These are phyloP conservation scores for Pterocles orientalis DNA, from an alignment of 2,113 vertebrate species.

Conservation along the genomic window DNA sequence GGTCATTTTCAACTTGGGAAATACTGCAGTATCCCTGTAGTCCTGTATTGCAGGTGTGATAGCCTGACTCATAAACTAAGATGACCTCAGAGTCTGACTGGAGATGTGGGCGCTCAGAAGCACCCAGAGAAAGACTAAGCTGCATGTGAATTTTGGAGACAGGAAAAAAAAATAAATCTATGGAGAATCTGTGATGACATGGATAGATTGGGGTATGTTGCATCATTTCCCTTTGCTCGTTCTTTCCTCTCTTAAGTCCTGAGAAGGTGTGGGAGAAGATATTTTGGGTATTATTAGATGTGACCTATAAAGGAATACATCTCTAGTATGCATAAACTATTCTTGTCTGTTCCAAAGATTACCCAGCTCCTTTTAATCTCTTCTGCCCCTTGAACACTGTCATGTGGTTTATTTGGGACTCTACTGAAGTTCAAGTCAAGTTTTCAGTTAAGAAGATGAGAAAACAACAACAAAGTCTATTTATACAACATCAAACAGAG, in stretches of 20 bases:
- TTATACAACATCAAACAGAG: background rate
- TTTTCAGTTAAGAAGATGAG: slow-evolving; percentile 27
- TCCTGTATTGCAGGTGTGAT: background rate
- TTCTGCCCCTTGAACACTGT: background rate
- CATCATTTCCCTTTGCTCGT: background rate
- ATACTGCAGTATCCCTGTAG: background rate
- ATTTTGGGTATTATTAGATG: slow-evolving; percentile 28
- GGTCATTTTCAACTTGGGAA: slow-evolving; percentile 2
- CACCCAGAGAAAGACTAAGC: background rate
- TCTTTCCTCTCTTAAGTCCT: background rate
- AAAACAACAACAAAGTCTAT: background rate
- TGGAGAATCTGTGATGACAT: background rate
- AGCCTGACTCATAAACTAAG: background rate
- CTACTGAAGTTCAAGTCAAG: background rate
- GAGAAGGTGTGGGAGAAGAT: background rate
- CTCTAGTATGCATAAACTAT: background rate
- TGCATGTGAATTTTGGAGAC: background rate
- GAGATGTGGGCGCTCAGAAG: background rate
- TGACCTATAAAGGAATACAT: background rate
- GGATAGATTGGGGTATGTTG: background rate
- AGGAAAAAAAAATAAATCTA: background rate
- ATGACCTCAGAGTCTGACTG: background rate
- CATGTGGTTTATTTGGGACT: slow-evolving; percentile 1
- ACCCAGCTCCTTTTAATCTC: slow-evolving; percentile 30
- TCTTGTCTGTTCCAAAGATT: background rate